Conservation (phyloP, 1,140 invertebrate genomes). For the Drosophila rufa region DNA sequence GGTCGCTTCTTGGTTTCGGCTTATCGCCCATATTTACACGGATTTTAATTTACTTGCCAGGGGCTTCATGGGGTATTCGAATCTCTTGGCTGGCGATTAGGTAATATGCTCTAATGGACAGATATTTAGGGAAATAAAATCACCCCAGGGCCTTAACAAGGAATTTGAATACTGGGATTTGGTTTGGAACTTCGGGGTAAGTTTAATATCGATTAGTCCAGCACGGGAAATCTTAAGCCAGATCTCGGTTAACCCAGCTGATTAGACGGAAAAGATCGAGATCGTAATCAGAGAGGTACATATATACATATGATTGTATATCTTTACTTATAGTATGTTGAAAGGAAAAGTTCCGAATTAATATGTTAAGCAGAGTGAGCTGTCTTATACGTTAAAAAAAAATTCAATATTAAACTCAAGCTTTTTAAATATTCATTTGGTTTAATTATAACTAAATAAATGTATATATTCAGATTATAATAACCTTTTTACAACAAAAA, state of each 20-base stretch:
- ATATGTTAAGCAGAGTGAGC: too few species aligned
- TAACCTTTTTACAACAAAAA: too few species aligned
- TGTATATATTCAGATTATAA: too few species aligned
- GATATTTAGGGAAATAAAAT: constrained; percentile 1
- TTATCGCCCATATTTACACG: constrained; percentile 57
- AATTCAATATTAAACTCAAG: too few species aligned
- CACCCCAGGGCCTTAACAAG: neutral
- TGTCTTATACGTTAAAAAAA: too few species aligned
- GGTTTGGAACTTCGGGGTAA: neutral
- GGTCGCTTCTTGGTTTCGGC: constrained; percentile 19
- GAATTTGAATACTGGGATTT: constrained; percentile 17
- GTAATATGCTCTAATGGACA: constrained; percentile 7
- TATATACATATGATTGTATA: too few species aligned
- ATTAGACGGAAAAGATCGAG: neutral
- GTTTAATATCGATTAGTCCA: constrained; percentile 15
- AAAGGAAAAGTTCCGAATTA: too few species aligned
- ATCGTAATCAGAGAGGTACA: neutral
- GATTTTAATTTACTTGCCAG: constrained; percentile 61
- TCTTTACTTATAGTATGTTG: too few species aligned
- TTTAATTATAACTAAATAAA: too few species aligned
- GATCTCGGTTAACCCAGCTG: too few species aligned
- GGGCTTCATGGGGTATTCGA: constrained; percentile 13
- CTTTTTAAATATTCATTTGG: too few species aligned
- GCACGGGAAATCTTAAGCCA: neutral
- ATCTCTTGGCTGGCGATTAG: constrained; percentile 15